A percentile compares a stretch with the other conserved stretches of the same genome.
These are phyloP conservation scores for Mesorhabditis spiculigera DNA, from an alignment of 2,888 invertebrate species.

Conservation along the genomic window DNA sequence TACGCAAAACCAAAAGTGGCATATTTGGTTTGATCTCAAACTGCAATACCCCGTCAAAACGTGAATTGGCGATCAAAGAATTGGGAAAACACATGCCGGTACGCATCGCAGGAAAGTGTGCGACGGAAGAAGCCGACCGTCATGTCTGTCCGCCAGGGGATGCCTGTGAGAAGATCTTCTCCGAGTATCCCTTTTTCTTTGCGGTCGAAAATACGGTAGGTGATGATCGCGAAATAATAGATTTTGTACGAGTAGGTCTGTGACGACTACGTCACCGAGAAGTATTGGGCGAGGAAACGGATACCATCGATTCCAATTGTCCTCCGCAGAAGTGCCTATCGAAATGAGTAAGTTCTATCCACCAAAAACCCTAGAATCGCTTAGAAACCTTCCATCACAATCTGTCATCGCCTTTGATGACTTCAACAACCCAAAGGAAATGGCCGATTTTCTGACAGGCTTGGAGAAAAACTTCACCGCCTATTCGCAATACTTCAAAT, in stretches of 20 bases:
- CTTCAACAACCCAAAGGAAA: conserved; percentile 36
- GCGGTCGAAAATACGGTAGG: conserved; percentile 49
- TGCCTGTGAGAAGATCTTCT: conserved; percentile 27
- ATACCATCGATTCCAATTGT: conserved; percentile 51
- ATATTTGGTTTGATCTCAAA: conserved; percentile 55
- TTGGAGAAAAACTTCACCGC: conserved; percentile 30
- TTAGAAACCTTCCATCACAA: conserved; percentile 41
- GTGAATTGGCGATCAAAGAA: conserved; percentile 39
- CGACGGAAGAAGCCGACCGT: conserved; percentile 16
- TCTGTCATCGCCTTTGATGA: conserved; percentile 56
- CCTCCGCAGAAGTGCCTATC: conserved; percentile 38
- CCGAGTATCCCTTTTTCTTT: conserved; percentile 49
- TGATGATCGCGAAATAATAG: not conserved
- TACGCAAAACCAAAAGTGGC: conserved; percentile 35
- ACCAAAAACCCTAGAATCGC: conserved; percentile 6
- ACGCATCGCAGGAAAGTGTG: conserved; percentile 49
- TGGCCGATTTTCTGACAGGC: conserved; percentile 40
- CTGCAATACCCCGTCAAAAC: conserved; percentile 42
- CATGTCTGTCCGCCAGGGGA: conserved; percentile 32
- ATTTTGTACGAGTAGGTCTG: conserved; percentile 29
- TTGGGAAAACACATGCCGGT: conserved; percentile 43
- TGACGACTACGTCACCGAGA: conserved; percentile 55
- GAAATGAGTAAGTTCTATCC: conserved; percentile 13
- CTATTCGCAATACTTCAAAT: conserved; percentile 51
- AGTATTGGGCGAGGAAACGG: conserved; percentile 39